Conservation (phyloP, 2,888 invertebrate genomes). For the Rhodophaea formosa region DNA sequence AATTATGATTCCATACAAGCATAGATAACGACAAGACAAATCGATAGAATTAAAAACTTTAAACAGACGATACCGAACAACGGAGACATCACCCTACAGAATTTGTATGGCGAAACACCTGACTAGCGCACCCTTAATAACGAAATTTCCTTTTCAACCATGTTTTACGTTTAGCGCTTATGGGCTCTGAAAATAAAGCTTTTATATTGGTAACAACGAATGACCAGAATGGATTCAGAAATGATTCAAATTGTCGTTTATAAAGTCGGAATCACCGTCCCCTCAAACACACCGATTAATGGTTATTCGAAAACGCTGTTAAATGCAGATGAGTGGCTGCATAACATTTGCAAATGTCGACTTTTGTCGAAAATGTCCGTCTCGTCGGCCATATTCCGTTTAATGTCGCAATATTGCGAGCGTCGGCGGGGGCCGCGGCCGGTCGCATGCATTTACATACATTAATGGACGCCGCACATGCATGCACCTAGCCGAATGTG, state of each 20-base stretch:
- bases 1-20: no score
- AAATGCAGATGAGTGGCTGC: conserved; percentile 57
- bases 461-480: conserved; percentile 76
- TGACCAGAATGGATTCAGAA: conserved; percentile 2
- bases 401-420: conserved; percentile 79
- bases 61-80: no score
- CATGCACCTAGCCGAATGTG: conserved; percentile 72
- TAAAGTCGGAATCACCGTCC: conserved; percentile 20
- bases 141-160: neutral
- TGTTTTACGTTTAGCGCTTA: no score
- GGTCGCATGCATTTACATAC: conserved; percentile 80
- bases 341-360: conserved; percentile 70
- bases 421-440: conserved; percentile 69
- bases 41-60: no score
- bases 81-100: no score
- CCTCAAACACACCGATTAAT: conserved; percentile 29
- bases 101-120: no score
- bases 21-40: no score
- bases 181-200: neutral
- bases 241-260: conserved; percentile 8
- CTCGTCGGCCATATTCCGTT: conserved; percentile 76
- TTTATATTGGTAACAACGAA: neutral
- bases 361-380: conserved; percentile 74
- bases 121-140: no score
- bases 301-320: conserved; percentile 47